Percentiles rank a stretch among this genome's conserved stretches.
These are phyloP conservation scores for Drosophila anomelani DNA, from an alignment of 2,888 invertebrate species.

Conservation along the genomic window DNA sequence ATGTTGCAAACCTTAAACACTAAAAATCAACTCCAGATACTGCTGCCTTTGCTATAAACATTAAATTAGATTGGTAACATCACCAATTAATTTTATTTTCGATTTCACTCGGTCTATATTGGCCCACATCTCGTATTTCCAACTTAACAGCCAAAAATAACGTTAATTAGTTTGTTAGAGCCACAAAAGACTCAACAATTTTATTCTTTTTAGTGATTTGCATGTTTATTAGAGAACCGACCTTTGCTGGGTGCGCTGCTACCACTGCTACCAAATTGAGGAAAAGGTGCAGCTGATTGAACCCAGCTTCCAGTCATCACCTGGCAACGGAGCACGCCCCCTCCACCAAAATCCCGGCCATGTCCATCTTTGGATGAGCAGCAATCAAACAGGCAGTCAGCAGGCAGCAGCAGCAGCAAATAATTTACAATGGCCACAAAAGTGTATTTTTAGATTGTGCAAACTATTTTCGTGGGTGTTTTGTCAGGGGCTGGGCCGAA, in stretches of 20 bases:
- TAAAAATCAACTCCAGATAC: neutral
- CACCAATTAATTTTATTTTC: neutral
- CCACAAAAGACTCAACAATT: conserved; percentile 42
- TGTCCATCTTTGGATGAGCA: conserved; percentile 50
- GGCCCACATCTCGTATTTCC: neutral
- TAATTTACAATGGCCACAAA: conserved; percentile 49
- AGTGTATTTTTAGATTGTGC: conserved; percentile 42
- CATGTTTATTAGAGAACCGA: conserved; percentile 42
- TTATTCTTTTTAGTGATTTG: conserved; percentile 8
- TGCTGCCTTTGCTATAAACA: neutral
- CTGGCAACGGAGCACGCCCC: conserved; percentile 18
- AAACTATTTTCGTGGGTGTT: conserved; percentile 58
- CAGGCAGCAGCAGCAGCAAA: conserved; percentile 26
- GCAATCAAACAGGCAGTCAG: conserved; percentile 35
- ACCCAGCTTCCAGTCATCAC: conserved; percentile 40
- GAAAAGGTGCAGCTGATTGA: conserved; percentile 64
- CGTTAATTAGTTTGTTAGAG: conserved; percentile 68
- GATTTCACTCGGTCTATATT: neutral
- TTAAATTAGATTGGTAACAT: neutral
- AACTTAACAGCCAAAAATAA: conserved; percentile 41
- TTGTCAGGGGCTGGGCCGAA: conserved; percentile 59
- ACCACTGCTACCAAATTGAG: conserved; percentile 55
- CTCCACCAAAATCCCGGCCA: conserved; percentile 13
- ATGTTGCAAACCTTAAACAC: neutral
- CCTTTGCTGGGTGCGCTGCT: conserved; percentile 60